Evolutionary conservation across 2,113 vertebrate genomes (phyloP), one percentile per base, ranked within the genome.

Genomic region (Camelus dromedarius): DNA sequence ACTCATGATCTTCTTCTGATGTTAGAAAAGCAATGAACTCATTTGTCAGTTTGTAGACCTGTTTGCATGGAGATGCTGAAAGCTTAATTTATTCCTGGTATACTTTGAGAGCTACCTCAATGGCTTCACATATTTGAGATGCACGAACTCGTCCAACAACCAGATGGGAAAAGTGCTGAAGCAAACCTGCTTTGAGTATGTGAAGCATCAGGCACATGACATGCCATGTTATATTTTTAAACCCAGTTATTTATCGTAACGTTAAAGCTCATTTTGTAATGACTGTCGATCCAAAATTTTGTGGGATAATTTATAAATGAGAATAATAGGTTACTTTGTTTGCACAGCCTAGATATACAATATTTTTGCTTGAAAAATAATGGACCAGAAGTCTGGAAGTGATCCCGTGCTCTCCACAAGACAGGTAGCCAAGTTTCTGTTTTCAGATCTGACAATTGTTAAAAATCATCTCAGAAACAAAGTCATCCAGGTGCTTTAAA

Each of bases 91-190:
- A 91, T 62, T 91, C 7, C 50, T 56, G 10, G 30, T 86, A 30
- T 48, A 48, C 14, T 52, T 50, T 89, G 30, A 85, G 28, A 94
- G 67, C 4, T 60, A 77, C 67, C 35, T 96, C 28, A 69, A 30
- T 67, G 67, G 92, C 30, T 86, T 67, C 20, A 93, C 72, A 54
- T 93, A 52, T 56, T n/a, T 95, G 70, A 94, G 93, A 90, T 92
- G 14, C 42, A 95, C 50, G 50, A 67, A 82, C 48, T 62, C 72
- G 96, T 85, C 35, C 54, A 52, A 77, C 58, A 75, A 83, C 5
- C 66, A 96, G 70, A 94, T 56, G 56, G 83, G 30, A 35, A 72
- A 95, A 50, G 38, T 35, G 42, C 35, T 22, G 62, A 95, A 76
- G 52, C 28, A 83, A 66, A 77, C n/a, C 13, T 62, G 56, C 26